These are phyloP conservation scores for Aphaenogaster rudis DNA, from an alignment of 1,140 invertebrate genomes.

Conservation along the genomic window DNA sequence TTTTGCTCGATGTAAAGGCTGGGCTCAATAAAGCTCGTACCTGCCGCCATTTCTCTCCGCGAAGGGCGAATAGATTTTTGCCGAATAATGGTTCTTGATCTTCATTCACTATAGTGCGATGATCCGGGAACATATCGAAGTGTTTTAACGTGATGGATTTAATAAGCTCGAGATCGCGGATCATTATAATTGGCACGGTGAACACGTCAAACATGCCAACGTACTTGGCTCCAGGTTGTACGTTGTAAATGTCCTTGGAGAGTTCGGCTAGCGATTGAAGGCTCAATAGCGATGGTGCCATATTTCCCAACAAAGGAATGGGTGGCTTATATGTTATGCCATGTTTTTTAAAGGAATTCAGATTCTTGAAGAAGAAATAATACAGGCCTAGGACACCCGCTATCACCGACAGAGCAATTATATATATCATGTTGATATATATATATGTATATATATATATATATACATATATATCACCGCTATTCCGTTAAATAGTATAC, in stretches of 20 bases:
- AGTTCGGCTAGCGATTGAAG: slow-evolving; percentile 7
- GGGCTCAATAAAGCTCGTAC: slow-evolving; percentile 81
- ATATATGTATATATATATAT: background rate
- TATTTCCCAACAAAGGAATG: slow-evolving; percentile 69
- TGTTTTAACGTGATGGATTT: slow-evolving; percentile 84
- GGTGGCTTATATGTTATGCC: slow-evolving; percentile 56
- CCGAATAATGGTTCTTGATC: slow-evolving; percentile 78
- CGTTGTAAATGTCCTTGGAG: slow-evolving; percentile 26
- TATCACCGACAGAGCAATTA: slow-evolving; percentile 1
- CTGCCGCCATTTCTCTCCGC: slow-evolving; percentile 82
- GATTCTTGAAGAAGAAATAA: slow-evolving; percentile 2
- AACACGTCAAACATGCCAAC: slow-evolving; percentile 81
- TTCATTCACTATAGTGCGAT: slow-evolving; percentile 70
- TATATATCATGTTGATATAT: slow-evolving; percentile 6
- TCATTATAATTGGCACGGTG: slow-evolving; percentile 75
- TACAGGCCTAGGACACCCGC: background rate
- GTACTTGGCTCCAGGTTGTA: slow-evolving; percentile 71
- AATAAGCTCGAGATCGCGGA: slow-evolving; percentile 82
- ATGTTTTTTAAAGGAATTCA: slow-evolving; percentile 60
- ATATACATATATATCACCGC: background rate
- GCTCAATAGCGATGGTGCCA: background rate
- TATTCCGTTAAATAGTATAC: background rate
- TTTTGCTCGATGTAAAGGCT: slow-evolving; percentile 84
- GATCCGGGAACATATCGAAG: slow-evolving; percentile 84
- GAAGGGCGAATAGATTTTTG: slow-evolving; percentile 77